A percentile compares a stretch with the other conserved stretches of the same genome.
Conservation (phyloP, 64 coral and sea anemone genomes). For the Exaiptasia diaphana region DNA sequence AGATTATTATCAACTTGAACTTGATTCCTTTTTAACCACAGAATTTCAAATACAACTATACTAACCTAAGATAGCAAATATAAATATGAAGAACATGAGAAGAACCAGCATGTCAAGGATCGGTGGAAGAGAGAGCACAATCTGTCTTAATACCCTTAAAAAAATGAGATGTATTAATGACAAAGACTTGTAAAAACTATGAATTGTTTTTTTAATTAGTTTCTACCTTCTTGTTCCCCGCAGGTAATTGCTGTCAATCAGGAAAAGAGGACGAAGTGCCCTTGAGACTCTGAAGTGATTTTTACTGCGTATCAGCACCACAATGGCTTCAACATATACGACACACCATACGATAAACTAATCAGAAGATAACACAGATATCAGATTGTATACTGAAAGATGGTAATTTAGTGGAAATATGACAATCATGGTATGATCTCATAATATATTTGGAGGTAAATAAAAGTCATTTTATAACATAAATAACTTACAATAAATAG, state of each 20-base stretch:
- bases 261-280: slow-evolving; percentile 88
- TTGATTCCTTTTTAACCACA: no score
- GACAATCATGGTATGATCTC: no score
- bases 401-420: not conserved
- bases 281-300: slow-evolving; percentile 87
- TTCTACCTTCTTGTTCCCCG: slow-evolving; percentile 92
- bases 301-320: slow-evolving; percentile 67
- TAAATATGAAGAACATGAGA: slow-evolving; percentile 84
- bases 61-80: slow-evolving; percentile 94
- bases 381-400: not conserved
- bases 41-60: not conserved
- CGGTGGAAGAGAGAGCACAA: slow-evolving; percentile 85
- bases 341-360: slow-evolving; percentile 68
- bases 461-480: no score
- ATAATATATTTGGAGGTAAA: not conserved
- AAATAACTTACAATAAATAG: no score
- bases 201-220: no score
- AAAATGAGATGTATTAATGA: slow-evolving; percentile 1
- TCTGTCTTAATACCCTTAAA: slow-evolving; percentile 74
- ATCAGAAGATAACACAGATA: no score
- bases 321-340: slow-evolving; percentile 84
- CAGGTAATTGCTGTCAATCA: slow-evolving; percentile 85
- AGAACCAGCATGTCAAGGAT: slow-evolving; percentile 89
- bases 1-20: no score
- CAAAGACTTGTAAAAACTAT: not conserved